phyloP scores from a whole-genome alignment of 2,888 invertebrate genomes.

The Plebejus argus region DNA sequence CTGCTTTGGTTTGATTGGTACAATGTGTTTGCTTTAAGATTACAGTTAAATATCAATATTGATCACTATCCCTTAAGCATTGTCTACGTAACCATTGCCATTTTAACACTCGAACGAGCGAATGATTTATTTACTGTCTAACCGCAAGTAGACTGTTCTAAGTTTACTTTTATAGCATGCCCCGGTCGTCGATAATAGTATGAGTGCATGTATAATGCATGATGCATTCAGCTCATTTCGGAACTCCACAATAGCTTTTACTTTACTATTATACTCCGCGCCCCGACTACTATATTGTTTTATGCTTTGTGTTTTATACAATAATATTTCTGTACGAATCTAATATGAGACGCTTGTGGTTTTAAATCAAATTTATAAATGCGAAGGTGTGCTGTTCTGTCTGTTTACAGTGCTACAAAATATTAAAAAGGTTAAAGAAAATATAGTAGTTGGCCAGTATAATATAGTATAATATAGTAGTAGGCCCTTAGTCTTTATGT shows the following conservation, averaged over 20 bases:
- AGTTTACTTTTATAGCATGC: not conserved
- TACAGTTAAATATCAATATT: too few relatives aligned
- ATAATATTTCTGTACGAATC: not conserved
- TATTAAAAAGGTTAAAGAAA: too few relatives aligned
- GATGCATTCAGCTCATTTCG: not conserved
- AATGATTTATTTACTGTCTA: not conserved
- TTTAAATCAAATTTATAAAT: not conserved
- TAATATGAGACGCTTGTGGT: not conserved
- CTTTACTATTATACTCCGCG: not conserved
- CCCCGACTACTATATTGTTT: not conserved
- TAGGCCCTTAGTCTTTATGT: too few relatives aligned
- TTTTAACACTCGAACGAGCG: not conserved
- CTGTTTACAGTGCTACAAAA: too few relatives aligned
- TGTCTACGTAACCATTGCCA: too few relatives aligned
- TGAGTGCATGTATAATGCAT: slow-evolving; percentile 1
- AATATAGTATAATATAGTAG: too few relatives aligned
- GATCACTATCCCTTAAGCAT: too few relatives aligned
- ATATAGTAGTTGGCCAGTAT: too few relatives aligned
- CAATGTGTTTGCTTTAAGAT: too few relatives aligned
- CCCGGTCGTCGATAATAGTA: not conserved
- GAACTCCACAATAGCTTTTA: slow-evolving; percentile 2
- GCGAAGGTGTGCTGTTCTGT: not conserved
- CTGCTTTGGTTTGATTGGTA: too few relatives aligned
- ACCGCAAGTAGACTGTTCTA: not conserved
- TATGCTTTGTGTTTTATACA: not conserved